Conservation (phyloP, 2,113 vertebrate species). For the Tringa solitaria region DNA sequence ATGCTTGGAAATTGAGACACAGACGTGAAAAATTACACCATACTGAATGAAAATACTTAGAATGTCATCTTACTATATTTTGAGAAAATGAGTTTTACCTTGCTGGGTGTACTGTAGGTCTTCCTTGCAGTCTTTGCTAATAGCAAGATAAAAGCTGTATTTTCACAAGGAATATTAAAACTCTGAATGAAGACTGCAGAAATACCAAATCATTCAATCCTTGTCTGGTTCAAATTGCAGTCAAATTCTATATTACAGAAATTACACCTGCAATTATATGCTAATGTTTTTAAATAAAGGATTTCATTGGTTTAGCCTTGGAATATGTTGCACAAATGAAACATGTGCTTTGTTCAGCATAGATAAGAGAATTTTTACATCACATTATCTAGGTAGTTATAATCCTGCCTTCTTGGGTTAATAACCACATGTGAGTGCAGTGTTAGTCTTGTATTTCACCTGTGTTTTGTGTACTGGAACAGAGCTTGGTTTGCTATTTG, state of each 20-base stretch:
- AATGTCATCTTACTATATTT: background rate
- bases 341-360: background rate
- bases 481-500: background rate
- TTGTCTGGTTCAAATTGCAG: background rate
- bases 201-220: background rate
- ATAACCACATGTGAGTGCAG: background rate
- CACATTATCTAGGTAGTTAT: background rate
- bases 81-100: background rate
- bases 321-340: background rate
- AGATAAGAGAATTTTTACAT: background rate
- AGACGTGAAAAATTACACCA: background rate
- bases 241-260: background rate
- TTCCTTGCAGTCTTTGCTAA: background rate
- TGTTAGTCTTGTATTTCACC: background rate
- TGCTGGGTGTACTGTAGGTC: background rate
- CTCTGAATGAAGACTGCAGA: background rate
- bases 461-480: background rate
- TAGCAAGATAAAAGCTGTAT: background rate
- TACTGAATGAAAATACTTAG: background rate
- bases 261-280: background rate
- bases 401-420: background rate
- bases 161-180: background rate
- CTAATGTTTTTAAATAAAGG: background rate
- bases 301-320: background rate
- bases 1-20: background rate